phyloP scores from a whole-genome alignment of 2,888 invertebrate genomes.

The Hololepta plana region DNA sequence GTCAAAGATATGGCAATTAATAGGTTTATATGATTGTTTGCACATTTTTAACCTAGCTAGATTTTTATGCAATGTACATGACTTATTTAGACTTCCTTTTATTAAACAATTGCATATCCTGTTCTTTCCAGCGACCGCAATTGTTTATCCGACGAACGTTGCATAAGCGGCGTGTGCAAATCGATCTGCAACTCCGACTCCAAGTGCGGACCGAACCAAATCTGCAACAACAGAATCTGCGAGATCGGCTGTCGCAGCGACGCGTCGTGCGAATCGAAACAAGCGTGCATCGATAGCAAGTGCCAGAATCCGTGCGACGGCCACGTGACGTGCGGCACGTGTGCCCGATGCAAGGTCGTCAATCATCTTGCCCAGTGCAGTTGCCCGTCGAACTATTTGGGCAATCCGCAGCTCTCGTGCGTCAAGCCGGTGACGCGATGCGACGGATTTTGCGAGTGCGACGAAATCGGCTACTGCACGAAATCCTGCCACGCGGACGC shows the following conservation, averaged over 20 bases:
- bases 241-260: conserved; percentile 76
- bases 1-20: too few relatives aligned
- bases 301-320: conserved; percentile 71
- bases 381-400: conserved; percentile 63
- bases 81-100: too few relatives aligned
- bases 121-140: conserved; percentile 49
- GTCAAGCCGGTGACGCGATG: conserved; percentile 52
- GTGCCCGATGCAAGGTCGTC: conserved; percentile 64
- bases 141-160: conserved; percentile 72
- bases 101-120: too few relatives aligned
- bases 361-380: conserved; percentile 77
- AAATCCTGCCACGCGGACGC: conserved; percentile 43
- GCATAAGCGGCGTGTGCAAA: conserved; percentile 66
- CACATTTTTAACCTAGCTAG: too few relatives aligned
- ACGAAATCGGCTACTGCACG: conserved; percentile 64
- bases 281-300: conserved; percentile 67
- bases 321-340: conserved; percentile 53
- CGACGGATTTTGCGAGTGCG: conserved; percentile 61
- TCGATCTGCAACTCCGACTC: conserved; percentile 74
- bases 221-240: conserved; percentile 75
- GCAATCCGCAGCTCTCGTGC: conserved; percentile 67
- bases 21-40: too few relatives aligned
- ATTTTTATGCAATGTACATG: too few relatives aligned
- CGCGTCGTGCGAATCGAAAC: conserved; percentile 50
- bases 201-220: conserved; percentile 61